Percentiles rank a stretch among this genome's conserved stretches.
Conservation (phyloP, 37 sponge, comb jelly and placozoan species). For the Chondrilla cf. caribensis region DNA sequence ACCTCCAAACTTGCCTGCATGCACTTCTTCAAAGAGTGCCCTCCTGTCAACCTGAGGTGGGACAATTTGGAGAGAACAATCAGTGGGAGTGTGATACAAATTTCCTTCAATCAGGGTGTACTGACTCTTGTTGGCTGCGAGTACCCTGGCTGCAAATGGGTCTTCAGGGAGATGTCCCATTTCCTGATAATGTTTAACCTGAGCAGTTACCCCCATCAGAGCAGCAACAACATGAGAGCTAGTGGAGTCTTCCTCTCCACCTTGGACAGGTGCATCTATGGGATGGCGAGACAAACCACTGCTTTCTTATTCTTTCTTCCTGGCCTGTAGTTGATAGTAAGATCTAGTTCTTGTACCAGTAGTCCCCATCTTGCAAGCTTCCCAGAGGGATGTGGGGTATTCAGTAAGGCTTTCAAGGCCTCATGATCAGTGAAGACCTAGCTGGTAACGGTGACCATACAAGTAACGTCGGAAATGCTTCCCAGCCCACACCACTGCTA, state of each 20-base stretch:
- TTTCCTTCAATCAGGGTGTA: constrained; percentile 3
- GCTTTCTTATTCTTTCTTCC: constrained; percentile 3
- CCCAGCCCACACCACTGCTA: not conserved
- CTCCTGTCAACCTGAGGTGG: not conserved
- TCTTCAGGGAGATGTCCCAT: constrained; percentile 10
- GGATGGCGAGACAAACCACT: constrained; percentile 12
- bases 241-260: not conserved
- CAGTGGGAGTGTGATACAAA: constrained; percentile 12
- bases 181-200: not conserved
- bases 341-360: not conserved
- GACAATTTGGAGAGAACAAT: not conserved
- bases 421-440: too few species aligned
- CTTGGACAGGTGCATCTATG: not conserved
- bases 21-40: constrained; percentile 15
- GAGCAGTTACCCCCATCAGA: not conserved
- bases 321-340: not conserved
- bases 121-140: not conserved
- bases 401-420: not conserved
- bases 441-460: not conserved
- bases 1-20: constrained; percentile 17
- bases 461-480: constrained; percentile 10
- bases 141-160: not conserved
- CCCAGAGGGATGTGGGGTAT: not conserved
- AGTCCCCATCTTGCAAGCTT: constrained; percentile 4
- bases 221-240: not conserved